Evolutionary conservation across 2,113 vertebrate species (phyloP).

Genomic region (Galemys pyrenaicus): DNA sequence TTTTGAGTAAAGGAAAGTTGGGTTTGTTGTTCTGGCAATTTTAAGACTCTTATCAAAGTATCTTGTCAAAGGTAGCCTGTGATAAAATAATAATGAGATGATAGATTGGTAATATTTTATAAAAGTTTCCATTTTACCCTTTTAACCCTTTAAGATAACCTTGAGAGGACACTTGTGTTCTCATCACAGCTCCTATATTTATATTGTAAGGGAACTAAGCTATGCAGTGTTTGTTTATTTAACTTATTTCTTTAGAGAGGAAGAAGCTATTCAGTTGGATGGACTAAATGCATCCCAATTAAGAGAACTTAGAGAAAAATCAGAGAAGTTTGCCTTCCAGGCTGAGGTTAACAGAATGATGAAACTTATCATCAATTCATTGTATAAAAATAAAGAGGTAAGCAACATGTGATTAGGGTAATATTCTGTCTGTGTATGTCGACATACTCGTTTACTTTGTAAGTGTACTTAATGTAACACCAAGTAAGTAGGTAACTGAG

Average conservation of each 20-base stretch:
- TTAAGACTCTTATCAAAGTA: too few species aligned
- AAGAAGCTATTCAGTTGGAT: constrained; percentile 97
- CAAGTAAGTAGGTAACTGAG: neutral
- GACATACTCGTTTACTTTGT: neutral
- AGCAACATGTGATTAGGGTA: constrained; percentile 48
- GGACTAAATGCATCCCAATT: constrained; percentile 97
- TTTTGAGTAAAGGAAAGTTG: neutral
- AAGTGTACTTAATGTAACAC: neutral
- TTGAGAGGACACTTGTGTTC: neutral
- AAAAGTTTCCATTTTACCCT: constrained; percentile 3
- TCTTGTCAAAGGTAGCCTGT: neutral
- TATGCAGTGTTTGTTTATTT: constrained; percentile 30
- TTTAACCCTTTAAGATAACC: neutral
- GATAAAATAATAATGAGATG: neutral
- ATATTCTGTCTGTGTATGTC: neutral
- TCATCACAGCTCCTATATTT: neutral
- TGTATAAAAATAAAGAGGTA: constrained; percentile 99
- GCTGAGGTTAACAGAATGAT: constrained; percentile 99
- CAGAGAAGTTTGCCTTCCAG: constrained; percentile 97
- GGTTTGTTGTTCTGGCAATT: constrained; percentile 14
- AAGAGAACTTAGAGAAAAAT: constrained; percentile 97
- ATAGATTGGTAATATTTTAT: neutral
- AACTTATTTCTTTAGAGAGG: constrained; percentile 88
- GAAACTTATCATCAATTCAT: constrained; percentile 99
- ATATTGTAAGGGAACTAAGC: constrained; percentile 30